Evolutionary conservation across 2,888 invertebrate genomes (phyloP).

Genomic region (Caenorhabditis sulstoni): DNA sequence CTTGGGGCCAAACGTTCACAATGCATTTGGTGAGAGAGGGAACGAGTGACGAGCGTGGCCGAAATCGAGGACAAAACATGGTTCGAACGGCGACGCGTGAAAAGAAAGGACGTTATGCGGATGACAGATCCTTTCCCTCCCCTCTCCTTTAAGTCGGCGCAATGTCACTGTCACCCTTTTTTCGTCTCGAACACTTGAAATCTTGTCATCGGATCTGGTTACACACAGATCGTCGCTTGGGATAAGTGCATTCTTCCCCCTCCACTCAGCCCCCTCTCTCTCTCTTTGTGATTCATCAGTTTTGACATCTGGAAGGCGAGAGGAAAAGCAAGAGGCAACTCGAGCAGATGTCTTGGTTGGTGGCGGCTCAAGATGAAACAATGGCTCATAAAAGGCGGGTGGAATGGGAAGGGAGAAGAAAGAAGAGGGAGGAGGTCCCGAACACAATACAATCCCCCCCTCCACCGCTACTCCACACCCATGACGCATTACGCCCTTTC

Average conservation of each 20-base stretch:
- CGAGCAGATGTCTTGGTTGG: neutral
- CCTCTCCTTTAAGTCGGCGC: too few relatives aligned
- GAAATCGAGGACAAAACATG: slow-evolving; percentile 33
- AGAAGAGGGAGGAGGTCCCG: neutral
- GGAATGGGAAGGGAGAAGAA: slow-evolving; percentile 16
- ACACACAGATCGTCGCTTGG: slow-evolving; percentile 42
- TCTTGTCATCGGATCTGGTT: slow-evolving; percentile 41
- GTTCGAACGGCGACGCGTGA: slow-evolving; percentile 40
- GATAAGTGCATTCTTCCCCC: slow-evolving; percentile 24
- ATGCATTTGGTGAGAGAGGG: slow-evolving; percentile 24
- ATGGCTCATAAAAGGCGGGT: slow-evolving; percentile 50
- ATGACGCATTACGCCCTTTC: slow-evolving; percentile 27
- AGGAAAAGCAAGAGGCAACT: neutral
- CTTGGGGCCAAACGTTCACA: slow-evolving; percentile 48
- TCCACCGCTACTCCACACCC: slow-evolving; percentile 18
- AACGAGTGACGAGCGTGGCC: slow-evolving; percentile 51
- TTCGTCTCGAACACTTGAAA: slow-evolving; percentile 37
- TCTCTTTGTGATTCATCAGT: slow-evolving; percentile 42
- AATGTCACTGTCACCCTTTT: too few relatives aligned
- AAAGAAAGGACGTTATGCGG: slow-evolving; percentile 6
- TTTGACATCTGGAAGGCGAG: neutral
- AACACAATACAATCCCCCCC: slow-evolving; percentile 11
- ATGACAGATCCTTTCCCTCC: slow-evolving; percentile 13
- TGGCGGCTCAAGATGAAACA: slow-evolving; percentile 48
- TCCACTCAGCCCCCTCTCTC: neutral